Base-by-base conservation (phyloP, 2,888 invertebrate genomes). In the Nycteola revayana region DNA sequence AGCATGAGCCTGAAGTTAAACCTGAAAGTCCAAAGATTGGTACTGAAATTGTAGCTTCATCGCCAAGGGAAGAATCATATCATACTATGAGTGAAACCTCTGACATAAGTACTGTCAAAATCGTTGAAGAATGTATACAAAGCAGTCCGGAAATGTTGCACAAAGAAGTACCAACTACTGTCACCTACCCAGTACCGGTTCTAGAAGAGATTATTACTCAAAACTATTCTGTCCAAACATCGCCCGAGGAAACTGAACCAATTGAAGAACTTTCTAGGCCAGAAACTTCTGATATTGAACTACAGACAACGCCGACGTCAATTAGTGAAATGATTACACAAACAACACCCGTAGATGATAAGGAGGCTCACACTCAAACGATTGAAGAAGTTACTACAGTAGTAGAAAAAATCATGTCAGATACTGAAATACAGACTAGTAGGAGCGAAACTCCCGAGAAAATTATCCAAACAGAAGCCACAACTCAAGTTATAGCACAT, bases 81-180 rank as follows among this genome's bases (percentile, higher is more conserved):
- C 90, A 85, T 51, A 90, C 90, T 2, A 78, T 92, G 36, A 91
- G 91, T 41, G 91, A 91, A 52, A 81, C 77, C 28, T 90, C 91
- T 6, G 90, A 91, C 33, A 86, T 90, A 1, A 86, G 84, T 9
- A 90, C 91, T 3, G 92, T 93, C 0, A 93, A 93, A 81, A 85
- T 94, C 17, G 70, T 94, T 7, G 93, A 94, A 78, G 93, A 94
- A 80, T 87, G 87, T 35, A 51, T 93, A 5, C 74, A 91, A 24
- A 85, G 89, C 9, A 85, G 91, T 33, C 90, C 91, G 9, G 89
- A 86, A 49, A 62, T 63, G 5, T 52, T 73, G 1, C 62, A 79
- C 28, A 68, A 71, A 39, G 90, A 91, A 55, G 84, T 91, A 0
- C 76, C 89, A n/a, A 83, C 89, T 23, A 90, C 91, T 28, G 79